These are phyloP conservation scores for Bombycilla garrulus DNA, from an alignment of 2,113 vertebrate genomes.

Conservation along the genomic window DNA sequence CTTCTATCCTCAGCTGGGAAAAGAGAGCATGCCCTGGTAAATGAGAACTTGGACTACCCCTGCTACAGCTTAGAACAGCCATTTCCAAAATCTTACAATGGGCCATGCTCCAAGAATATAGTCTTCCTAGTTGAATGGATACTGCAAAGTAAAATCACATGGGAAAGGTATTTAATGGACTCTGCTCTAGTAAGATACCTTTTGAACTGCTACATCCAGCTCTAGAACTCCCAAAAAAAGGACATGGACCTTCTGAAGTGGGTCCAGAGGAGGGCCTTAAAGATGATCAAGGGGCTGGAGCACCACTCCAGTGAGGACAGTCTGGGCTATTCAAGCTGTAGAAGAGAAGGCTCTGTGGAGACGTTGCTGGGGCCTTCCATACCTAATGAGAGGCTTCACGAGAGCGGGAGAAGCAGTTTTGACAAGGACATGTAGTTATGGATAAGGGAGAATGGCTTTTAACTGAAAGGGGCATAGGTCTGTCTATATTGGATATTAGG, in stretches of 20 bases:
- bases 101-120: neutral
- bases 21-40: neutral
- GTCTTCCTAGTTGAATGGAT: neutral
- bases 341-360: neutral
- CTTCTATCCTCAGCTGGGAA: neutral
- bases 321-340: neutral
- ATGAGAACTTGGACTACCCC: neutral
- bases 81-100: neutral
- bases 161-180: neutral
- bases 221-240: neutral
- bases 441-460: neutral
- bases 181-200: neutral
- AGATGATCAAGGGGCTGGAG: neutral
- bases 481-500: too few species aligned
- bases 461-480: neutral
- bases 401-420: neutral
- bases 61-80: neutral
- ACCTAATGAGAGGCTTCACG: neutral
- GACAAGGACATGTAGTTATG: too few species aligned
- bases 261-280: neutral
- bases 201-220: neutral
- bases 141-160: neutral
- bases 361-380: neutral
- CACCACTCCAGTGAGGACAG: neutral
- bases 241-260: neutral